Evolutionary conservation across 1,140 invertebrate genomes (phyloP).

Genomic region (Drosophila fuyamai): DNA sequence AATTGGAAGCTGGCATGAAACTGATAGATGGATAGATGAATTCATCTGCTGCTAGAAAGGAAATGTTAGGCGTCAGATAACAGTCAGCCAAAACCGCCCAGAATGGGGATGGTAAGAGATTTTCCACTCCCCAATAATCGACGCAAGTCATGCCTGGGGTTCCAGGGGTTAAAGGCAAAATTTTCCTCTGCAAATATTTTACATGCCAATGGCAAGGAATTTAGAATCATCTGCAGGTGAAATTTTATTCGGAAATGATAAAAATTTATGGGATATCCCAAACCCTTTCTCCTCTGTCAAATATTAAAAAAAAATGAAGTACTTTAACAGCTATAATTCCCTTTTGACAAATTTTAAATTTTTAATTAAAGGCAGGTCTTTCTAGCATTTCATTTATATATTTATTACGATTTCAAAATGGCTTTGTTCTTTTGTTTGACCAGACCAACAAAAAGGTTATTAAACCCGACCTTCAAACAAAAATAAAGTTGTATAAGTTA

Average conservation of each 20-base stretch:
- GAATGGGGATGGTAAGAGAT: constrained; percentile 1
- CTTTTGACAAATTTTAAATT: constrained; percentile 19
- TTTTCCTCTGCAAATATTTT: constrained; percentile 46
- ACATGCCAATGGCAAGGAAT: constrained; percentile 48
- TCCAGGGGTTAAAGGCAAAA: constrained; percentile 11
- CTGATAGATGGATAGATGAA: constrained; percentile 50
- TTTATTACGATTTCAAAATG: constrained; percentile 11
- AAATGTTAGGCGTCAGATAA: constrained; percentile 58
- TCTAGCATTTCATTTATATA: constrained; percentile 2
- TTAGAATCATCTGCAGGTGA: constrained; percentile 49
- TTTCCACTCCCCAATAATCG: constrained; percentile 45
- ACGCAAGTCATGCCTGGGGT: constrained; percentile 57
- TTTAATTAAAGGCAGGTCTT: constrained; percentile 22
- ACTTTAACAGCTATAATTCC: constrained; percentile 18
- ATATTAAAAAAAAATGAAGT: not conserved
- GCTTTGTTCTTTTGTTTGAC: constrained; percentile 28
- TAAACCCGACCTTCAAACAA: constrained; percentile 46
- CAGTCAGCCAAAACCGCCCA: constrained; percentile 23
- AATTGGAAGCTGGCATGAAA: constrained; percentile 37
- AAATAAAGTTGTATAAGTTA: constrained; percentile 26
- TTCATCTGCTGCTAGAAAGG: constrained; percentile 33
- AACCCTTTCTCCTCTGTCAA: not conserved
- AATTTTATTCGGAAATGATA: constrained; percentile 31
- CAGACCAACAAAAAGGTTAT: constrained; percentile 27
- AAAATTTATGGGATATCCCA: constrained; percentile 19